These are phyloP conservation scores for Drosophila limbata DNA, from an alignment of 2,888 invertebrate species.

Conservation along the genomic window DNA sequence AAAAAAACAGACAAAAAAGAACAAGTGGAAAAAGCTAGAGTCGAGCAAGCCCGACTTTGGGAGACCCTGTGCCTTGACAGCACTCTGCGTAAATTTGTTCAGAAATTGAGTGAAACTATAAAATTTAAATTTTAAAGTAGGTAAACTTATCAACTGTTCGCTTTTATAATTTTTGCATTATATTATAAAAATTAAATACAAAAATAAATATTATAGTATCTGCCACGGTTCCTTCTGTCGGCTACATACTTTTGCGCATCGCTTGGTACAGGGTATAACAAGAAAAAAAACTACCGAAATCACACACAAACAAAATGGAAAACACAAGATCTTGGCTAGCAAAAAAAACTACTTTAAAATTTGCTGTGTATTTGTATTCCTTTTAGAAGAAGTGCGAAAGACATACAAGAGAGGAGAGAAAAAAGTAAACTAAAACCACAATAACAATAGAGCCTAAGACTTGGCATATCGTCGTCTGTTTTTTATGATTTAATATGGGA, in stretches of 20 bases:
- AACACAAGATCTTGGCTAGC: constrained; percentile 40
- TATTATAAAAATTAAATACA: no score
- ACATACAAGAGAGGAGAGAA: background rate
- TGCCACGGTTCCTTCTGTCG: no score
- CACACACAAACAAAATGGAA: constrained; percentile 19
- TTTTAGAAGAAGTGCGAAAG: constrained; percentile 36
- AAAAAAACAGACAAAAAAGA: constrained; percentile 19
- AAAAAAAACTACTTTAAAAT: constrained; percentile 38
- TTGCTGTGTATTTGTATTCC: constrained; percentile 34
- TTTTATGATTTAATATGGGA: constrained; percentile 82
- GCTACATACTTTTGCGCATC: no score
- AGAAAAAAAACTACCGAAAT: constrained; percentile 25
- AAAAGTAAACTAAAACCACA: constrained; percentile 22
- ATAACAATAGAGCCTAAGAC: constrained; percentile 48
- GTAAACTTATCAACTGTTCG: no score
- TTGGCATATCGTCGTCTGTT: constrained; percentile 45
- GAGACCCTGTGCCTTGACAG: background rate
- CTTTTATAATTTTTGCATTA: no score
- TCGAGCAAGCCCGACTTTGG: background rate
- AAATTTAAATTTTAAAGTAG: no score
- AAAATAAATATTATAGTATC: no score
- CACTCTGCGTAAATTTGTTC: background rate
- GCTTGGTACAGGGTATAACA: constrained; percentile 27
- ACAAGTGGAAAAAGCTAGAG: background rate
- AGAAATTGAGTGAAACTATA: no score